Evolutionary conservation across 30 jellyfish, hydroid and myxozoan genomes (phyloP), one percentile per base, ranked within the genome.

Genomic region (Hydractinia echinata): DNA sequence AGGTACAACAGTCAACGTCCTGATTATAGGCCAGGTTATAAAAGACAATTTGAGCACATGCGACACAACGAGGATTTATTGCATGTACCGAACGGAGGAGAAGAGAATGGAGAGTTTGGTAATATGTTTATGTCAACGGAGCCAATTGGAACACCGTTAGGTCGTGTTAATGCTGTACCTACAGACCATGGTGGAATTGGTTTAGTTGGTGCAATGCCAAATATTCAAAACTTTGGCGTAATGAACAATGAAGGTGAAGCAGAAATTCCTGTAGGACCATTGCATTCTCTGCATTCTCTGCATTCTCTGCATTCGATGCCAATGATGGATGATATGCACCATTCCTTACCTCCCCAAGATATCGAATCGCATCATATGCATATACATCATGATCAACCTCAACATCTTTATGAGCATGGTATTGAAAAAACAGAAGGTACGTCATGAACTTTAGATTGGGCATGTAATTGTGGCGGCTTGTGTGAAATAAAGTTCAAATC

Each of bases 1-100:
- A 77, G 87, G 52, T 88, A 60, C 64, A 76, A 74, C 30, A 80
- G 76, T 8, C 53, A 82, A 49, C 20, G 48, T 66, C 78, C 54
- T 49, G 58, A 16, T 9, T 51, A 76, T 10, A 51, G 56, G 21
- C 11, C 84, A 50, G 77, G 92, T 13, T 58, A 55, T 52, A 88
- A 82, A 60, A 74, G 96, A 70, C 89, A 88, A 0, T 76, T 76
- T 51, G 18, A 67, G 44, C 44, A 30, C 44, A 51, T 64, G 10
- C 19, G 39, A 51, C 39, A 64, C 74, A 7, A 7, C 2, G 19
- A 64, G 19, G 51, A 64, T 13, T 9, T 51, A n/a, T n/a, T 64
- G 74, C 51, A 64, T 13, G 39, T 13, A 64, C 51, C 51, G 16
- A 64, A 64, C 9, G 10, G 4, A n/a, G 74, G 18, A 6, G 74